phyloP scores from a whole-genome alignment of 2,888 invertebrate species.

The Tipula vernalis region DNA sequence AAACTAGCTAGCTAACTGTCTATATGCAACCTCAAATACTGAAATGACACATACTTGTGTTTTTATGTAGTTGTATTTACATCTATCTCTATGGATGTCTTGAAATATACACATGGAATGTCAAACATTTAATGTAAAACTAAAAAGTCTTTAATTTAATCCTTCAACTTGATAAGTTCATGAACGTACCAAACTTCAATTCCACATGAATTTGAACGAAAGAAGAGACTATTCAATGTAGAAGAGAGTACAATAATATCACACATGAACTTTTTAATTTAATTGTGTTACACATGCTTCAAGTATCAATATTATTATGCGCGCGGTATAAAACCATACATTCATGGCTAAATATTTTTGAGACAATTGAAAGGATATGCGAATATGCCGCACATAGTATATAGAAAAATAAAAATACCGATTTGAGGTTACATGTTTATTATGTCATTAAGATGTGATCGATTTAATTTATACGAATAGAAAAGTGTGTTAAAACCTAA shows the following conservation, averaged over 20 bases:
- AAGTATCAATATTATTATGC: neutral
- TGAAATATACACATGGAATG: neutral
- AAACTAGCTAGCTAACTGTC: neutral
- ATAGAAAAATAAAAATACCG: neutral
- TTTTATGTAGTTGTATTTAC: neutral
- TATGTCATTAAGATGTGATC: neutral
- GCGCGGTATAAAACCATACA: neutral
- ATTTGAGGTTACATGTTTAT: neutral
- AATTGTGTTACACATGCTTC: neutral
- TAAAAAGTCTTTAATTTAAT: neutral
- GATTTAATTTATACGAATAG: neutral
- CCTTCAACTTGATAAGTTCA: conserved; percentile 4
- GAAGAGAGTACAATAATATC: conserved; percentile 4
- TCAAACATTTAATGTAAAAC: neutral
- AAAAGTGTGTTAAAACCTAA: neutral
- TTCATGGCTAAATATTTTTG: neutral
- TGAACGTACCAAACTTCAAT: neutral
- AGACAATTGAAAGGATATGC: neutral
- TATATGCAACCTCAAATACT: neutral
- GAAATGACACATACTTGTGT: neutral
- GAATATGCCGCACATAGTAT: neutral
- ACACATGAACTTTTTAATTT: conserved; percentile 4
- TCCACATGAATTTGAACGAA: neutral
- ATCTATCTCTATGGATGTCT: too few species aligned
- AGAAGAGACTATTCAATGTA: neutral